phyloP scores from a whole-genome alignment of 2,888 invertebrate species.

The Pristionchus fissidentatus region DNA sequence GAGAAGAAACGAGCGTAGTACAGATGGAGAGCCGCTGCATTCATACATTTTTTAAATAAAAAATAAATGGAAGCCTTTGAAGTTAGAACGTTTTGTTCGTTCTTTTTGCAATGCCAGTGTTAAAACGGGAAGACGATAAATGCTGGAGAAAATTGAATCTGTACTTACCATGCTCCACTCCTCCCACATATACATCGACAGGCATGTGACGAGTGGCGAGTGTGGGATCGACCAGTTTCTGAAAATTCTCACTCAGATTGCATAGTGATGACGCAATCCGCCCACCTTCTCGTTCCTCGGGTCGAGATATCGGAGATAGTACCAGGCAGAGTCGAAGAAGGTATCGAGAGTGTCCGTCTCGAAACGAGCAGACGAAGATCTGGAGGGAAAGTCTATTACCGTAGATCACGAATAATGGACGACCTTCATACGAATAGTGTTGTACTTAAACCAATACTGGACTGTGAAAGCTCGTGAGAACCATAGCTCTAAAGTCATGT shows the following conservation, averaged over 20 bases:
- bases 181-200: slow-evolving; percentile 95
- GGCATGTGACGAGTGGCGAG: slow-evolving; percentile 98
- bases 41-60: too few species aligned
- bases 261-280: too few species aligned
- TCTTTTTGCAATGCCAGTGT: too few species aligned
- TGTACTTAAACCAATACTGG: too few species aligned
- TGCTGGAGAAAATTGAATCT: not conserved
- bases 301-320: slow-evolving; percentile 92
- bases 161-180: slow-evolving; percentile 89
- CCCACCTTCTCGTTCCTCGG: slow-evolving; percentile 83
- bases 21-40: slow-evolving; percentile 90
- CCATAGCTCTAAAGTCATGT: too few species aligned
- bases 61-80: too few species aligned
- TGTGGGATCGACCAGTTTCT: slow-evolving; percentile 87
- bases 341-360: slow-evolving; percentile 99
- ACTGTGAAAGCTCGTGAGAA: too few species aligned
- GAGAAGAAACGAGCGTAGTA: slow-evolving; percentile 95
- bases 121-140: slow-evolving; percentile 57
- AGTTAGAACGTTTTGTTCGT: too few species aligned
- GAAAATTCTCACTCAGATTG: too few species aligned
- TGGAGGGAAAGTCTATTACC: not conserved
- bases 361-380: slow-evolving; percentile 76
- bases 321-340: slow-evolving; percentile 99
- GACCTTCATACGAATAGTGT: too few species aligned
- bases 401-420: not conserved